Conservation (phyloP, 2,888 invertebrate genomes). For the Agrotis segetum region DNA sequence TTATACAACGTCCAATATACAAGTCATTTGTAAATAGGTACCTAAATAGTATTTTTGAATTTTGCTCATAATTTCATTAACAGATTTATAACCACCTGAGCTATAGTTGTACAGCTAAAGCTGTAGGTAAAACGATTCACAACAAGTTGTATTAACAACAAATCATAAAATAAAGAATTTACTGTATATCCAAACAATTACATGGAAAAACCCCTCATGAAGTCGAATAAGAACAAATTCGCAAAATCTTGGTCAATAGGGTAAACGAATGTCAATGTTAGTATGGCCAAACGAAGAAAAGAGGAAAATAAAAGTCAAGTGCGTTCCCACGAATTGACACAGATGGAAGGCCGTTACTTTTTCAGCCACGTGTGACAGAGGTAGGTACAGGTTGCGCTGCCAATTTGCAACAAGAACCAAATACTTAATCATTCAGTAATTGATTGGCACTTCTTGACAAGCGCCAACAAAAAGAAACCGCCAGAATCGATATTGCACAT, state of each 20-base stretch:
- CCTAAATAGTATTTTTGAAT: not conserved
- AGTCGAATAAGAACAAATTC: constrained; percentile 38
- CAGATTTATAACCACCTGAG: not conserved
- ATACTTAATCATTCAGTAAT: constrained; percentile 79
- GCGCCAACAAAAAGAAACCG: constrained; percentile 71
- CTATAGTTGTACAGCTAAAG: too few species aligned
- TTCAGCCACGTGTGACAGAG: constrained; percentile 73
- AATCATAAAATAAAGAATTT: not conserved
- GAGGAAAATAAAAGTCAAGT: constrained; percentile 76
- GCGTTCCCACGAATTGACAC: constrained; percentile 78
- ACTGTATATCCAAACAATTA: constrained; percentile 15
- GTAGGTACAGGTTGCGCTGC: constrained; percentile 68
- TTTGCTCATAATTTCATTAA: not conserved
- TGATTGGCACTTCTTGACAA: constrained; percentile 79
- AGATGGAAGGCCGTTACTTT: constrained; percentile 74
- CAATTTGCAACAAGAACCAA: constrained; percentile 76
- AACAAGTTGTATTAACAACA: not conserved
- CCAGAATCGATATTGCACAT: constrained; percentile 50
- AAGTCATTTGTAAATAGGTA: constrained; percentile 22
- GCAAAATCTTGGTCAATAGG: constrained; percentile 71
- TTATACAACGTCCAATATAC: constrained; percentile 3
- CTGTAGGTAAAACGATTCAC: too few species aligned
- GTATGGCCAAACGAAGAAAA: constrained; percentile 69
- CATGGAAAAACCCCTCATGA: constrained; percentile 12
- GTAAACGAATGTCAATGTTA: constrained; percentile 76